phyloP scores from a whole-genome alignment of 1,140 invertebrate species.

The Caenorhabditis inopinata region DNA sequence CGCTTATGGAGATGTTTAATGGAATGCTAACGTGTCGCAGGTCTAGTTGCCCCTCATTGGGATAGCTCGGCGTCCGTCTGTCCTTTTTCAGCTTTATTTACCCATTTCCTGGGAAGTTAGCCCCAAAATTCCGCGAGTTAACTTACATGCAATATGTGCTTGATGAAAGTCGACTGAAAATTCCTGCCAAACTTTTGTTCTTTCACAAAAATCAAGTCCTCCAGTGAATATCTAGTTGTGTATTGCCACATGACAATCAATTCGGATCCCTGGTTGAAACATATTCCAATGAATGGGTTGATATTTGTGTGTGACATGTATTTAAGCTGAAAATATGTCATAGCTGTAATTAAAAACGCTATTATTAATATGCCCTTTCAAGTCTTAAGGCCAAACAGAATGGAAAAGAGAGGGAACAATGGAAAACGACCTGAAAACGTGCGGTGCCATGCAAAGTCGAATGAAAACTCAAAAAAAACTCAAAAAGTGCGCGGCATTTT shows the following conservation, averaged over 20 bases:
- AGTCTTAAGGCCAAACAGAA: too few species aligned
- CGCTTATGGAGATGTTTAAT: too few species aligned
- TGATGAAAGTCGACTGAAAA: conserved; percentile 39
- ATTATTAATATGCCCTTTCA: not conserved
- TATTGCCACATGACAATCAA: conserved; percentile 34
- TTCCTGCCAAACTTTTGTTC: conserved; percentile 41
- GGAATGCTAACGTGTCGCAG: too few species aligned
- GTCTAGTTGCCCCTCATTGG: too few species aligned
- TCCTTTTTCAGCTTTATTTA: not conserved
- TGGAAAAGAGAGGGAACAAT: too few species aligned
- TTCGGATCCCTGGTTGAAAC: conserved; percentile 40
- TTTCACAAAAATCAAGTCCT: conserved; percentile 28
- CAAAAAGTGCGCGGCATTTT: too few species aligned
- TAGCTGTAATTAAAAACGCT: not conserved
- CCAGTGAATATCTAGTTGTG: conserved; percentile 4
- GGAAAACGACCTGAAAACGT: too few species aligned
- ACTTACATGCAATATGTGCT: conserved; percentile 39
- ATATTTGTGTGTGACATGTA: conserved; percentile 28
- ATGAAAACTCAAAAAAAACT: not conserved
- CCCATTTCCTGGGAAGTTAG: not conserved
- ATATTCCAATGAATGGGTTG: conserved; percentile 41
- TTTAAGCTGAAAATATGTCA: not conserved
- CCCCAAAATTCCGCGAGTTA: not conserved
- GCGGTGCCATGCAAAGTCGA: too few species aligned
- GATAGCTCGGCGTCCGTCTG: too few species aligned